These are phyloP conservation scores for Ruditapes philippinarum DNA, from an alignment of 1,140 invertebrate species.

Conservation along the genomic window DNA sequence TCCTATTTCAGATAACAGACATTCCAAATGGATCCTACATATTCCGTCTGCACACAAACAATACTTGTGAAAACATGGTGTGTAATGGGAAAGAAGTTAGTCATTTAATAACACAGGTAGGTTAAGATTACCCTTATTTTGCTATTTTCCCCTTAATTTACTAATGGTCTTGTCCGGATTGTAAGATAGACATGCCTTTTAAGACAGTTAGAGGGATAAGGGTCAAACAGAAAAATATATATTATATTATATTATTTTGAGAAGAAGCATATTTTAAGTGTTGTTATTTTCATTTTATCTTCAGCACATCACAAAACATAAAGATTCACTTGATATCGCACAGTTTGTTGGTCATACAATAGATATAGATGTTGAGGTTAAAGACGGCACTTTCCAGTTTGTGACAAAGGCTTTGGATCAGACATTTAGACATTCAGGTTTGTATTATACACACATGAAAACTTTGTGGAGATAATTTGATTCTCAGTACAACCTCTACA, in stretches of 20 bases:
- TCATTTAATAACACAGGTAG: not conserved
- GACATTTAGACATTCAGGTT: constrained; percentile 5
- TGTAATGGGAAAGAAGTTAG: constrained; percentile 31
- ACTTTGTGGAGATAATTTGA: too few species aligned
- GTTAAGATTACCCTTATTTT: too few species aligned
- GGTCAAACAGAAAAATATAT: too few species aligned
- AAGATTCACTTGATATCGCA: not conserved
- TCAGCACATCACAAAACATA: not conserved
- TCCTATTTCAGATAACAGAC: constrained; percentile 61
- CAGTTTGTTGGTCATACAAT: not conserved
- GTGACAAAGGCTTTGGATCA: not conserved
- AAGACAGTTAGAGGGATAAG: too few species aligned
- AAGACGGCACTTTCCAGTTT: not conserved
- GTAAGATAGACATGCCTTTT: too few species aligned
- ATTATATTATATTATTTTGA: too few species aligned
- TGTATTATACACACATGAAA: too few species aligned
- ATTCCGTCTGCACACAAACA: constrained; percentile 63
- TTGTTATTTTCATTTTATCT: too few species aligned
- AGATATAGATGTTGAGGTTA: constrained; percentile 1
- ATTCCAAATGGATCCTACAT: constrained; percentile 68
- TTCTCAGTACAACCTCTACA: too few species aligned
- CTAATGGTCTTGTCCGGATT: too few species aligned
- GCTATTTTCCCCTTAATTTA: too few species aligned
- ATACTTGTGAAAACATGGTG: not conserved
- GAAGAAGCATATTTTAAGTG: too few species aligned